A percentile compares a stretch with the other conserved stretches of the same genome.
phyloP scores from a whole-genome alignment of 2,113 vertebrate genomes.

The Gila orcuttii region DNA sequence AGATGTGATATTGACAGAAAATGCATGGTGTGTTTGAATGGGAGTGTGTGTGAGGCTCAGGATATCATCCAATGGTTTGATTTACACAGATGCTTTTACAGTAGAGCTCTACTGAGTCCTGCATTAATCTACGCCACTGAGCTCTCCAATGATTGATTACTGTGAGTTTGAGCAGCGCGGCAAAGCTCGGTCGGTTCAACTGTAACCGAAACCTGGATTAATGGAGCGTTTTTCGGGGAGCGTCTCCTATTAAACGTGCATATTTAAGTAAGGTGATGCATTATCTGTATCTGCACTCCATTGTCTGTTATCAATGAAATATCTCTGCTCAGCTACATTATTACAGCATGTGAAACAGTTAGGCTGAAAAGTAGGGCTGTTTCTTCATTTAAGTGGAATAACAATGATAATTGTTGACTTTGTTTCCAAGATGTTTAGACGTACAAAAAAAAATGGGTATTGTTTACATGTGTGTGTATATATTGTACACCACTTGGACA shows the following conservation, averaged over 20 bases:
- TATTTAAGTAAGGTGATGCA: constrained; percentile 51
- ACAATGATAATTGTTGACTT: neutral
- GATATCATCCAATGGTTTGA: constrained; percentile 25
- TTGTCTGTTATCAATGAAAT: constrained; percentile 24
- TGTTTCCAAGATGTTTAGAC: neutral
- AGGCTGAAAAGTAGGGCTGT: neutral
- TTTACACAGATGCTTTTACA: constrained; percentile 46
- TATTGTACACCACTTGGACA: neutral
- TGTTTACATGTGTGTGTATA: neutral
- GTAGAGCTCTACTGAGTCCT: constrained; percentile 31
- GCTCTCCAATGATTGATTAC: constrained; percentile 53
- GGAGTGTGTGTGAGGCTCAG: neutral
- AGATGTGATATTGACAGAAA: constrained; percentile 1
- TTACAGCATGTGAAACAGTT: neutral
- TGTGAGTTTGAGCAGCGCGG: constrained; percentile 8
- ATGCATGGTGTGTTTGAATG: constrained; percentile 7
- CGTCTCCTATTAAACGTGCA: constrained; percentile 54
- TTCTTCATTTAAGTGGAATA: neutral
- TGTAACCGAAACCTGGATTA: constrained; percentile 58
- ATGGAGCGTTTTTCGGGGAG: constrained; percentile 51
- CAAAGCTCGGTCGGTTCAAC: constrained; percentile 27
- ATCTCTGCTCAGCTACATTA: constrained; percentile 12
- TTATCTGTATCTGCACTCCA: constrained; percentile 6
- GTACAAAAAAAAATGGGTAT: neutral
- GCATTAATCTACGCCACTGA: constrained; percentile 36